Evolutionary conservation across 2,113 vertebrate genomes (phyloP).

Genomic region (Sula dactylatra): DNA sequence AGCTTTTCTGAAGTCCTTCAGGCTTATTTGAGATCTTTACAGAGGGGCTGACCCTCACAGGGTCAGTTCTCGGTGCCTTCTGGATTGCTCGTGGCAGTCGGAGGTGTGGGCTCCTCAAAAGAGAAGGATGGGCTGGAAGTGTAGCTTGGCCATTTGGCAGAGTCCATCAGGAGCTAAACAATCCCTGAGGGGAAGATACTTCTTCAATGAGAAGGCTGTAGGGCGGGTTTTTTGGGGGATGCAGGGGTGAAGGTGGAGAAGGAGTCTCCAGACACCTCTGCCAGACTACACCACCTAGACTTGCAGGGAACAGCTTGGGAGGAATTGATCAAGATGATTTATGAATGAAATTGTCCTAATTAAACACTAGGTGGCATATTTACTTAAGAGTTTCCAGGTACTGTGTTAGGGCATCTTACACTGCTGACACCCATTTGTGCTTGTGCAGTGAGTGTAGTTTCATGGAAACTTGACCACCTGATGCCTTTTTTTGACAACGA

Average conservation of each 20-base stretch:
- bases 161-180: neutral
- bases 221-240: neutral
- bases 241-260: neutral
- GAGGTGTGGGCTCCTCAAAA: neutral
- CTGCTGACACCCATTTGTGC: neutral
- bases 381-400: conserved; percentile 48
- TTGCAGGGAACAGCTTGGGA: neutral
- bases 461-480: neutral
- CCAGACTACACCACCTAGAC: neutral
- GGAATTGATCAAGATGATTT: neutral
- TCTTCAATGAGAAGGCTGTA: neutral
- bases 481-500: neutral
- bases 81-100: neutral
- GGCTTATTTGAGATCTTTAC: neutral
- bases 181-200: neutral
- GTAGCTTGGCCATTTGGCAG: neutral
- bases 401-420: neutral
- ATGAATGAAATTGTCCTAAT: conserved; percentile 36
- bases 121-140: neutral
- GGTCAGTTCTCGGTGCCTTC: neutral
- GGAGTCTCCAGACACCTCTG: neutral
- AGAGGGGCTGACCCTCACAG: fast-evolving
- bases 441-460: neutral
- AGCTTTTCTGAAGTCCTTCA: neutral
- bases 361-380: conserved; percentile 68